A percentile compares a stretch with the other conserved stretches of the same genome.
Evolutionary conservation across 2,888 invertebrate genomes (phyloP).

Genomic region (Argynnis bischoffii): DNA sequence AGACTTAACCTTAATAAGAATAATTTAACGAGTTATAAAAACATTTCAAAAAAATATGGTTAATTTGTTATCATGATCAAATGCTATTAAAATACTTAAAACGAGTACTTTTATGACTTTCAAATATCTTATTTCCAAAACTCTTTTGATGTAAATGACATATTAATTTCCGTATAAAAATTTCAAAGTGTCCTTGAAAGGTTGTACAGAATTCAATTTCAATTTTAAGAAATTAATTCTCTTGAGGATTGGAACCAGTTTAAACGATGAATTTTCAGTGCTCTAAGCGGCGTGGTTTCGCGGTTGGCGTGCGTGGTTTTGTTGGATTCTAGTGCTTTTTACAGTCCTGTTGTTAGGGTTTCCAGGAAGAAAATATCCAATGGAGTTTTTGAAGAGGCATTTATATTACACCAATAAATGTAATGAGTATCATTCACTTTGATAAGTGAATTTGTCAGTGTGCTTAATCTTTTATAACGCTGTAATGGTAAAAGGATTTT

Average conservation of each 20-base stretch:
- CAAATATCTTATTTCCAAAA: constrained; percentile 4
- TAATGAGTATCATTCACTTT: too few relatives aligned
- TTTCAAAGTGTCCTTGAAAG: constrained; percentile 21
- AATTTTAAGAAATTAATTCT: constrained; percentile 28
- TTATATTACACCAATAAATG: too few relatives aligned
- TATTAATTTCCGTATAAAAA: constrained; percentile 26
- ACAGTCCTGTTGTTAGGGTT: constrained; percentile 5
- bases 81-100: too few relatives aligned
- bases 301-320: constrained; percentile 26
- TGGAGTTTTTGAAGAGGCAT: background rate
- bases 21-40: too few relatives aligned
- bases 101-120: background rate
- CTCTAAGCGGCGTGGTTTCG: constrained; percentile 24
- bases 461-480: too few relatives aligned
- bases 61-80: too few relatives aligned
- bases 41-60: too few relatives aligned
- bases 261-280: constrained; percentile 24
- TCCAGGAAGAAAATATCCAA: constrained; percentile 1
- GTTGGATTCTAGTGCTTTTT: constrained; percentile 17
- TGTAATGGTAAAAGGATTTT: too few relatives aligned
- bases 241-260: constrained; percentile 19
- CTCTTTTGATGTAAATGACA: constrained; percentile 20
- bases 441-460: too few relatives aligned
- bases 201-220: constrained; percentile 24
- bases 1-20: too few relatives aligned